These are phyloP conservation scores for Rhabdophis nuchalis DNA, from an alignment of 2,797 vertebrate genomes.

Conservation along the genomic window DNA sequence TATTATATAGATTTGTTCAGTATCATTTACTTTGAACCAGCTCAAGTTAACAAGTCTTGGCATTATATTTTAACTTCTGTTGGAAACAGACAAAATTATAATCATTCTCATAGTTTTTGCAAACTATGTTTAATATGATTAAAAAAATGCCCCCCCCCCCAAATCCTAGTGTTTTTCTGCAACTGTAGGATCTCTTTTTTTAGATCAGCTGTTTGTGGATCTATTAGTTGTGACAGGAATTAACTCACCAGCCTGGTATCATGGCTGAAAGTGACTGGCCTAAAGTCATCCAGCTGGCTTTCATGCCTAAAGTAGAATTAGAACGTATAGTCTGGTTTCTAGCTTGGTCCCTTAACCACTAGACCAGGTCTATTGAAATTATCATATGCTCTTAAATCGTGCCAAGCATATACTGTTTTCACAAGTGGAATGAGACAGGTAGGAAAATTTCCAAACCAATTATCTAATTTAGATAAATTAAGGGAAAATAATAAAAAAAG, in stretches of 20 bases:
- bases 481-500: not conserved
- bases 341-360: not conserved
- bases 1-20: too few relatives aligned
- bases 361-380: conserved; percentile 39
- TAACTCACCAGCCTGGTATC: not conserved
- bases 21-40: conserved; percentile 23
- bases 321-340: not conserved
- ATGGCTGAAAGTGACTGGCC: not conserved
- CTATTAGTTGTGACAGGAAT: not conserved
- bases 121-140: conserved; percentile 32
- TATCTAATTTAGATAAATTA: not conserved
- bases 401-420: not conserved
- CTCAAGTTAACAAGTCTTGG: conserved; percentile 52
- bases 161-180: not conserved
- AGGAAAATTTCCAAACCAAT: not conserved
- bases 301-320: not conserved
- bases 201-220: not conserved
- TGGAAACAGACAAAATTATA: conserved; percentile 27
- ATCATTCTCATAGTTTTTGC: not conserved
- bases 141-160: not conserved
- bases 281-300: not conserved
- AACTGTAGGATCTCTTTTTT: not conserved
- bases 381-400: conserved; percentile 21
- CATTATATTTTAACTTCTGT: conserved; percentile 53
- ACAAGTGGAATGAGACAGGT: not conserved